Percentiles rank a stretch among this genome's conserved stretches.
Evolutionary conservation across 1,140 invertebrate species (phyloP).

Genomic region (Rhopalosiphum padi): DNA sequence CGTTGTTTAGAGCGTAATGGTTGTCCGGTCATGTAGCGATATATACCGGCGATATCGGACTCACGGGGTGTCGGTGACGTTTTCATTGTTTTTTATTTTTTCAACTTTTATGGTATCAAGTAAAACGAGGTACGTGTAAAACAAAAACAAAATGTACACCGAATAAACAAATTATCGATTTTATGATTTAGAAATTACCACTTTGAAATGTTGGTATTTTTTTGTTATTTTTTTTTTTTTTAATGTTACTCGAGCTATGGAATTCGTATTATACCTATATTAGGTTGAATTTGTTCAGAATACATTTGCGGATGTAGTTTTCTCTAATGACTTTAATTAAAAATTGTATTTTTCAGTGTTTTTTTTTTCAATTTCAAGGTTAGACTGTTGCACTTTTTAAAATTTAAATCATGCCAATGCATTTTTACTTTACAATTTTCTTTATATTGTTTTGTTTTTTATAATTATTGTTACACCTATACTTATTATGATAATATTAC

Average conservation of each 20-base stretch:
- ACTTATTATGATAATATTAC: not conserved
- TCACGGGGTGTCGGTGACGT: not conserved
- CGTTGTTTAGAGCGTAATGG: not conserved
- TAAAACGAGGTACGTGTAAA: too few species aligned
- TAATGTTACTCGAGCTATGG: not conserved
- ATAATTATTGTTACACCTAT: not conserved
- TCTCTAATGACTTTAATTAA: not conserved
- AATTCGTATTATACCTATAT: not conserved
- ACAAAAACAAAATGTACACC: not conserved
- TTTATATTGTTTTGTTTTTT: not conserved
- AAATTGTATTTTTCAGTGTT: not conserved
- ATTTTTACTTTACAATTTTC: not conserved
- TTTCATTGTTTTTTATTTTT: not conserved
- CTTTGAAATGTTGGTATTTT: not conserved
- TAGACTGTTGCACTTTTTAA: slow-evolving; percentile 1
- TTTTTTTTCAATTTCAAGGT: not conserved
- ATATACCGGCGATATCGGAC: not conserved
- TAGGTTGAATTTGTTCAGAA: not conserved
- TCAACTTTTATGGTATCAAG: too few species aligned
- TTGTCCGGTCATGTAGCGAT: not conserved
- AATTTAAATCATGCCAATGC: not conserved
- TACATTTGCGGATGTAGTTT: not conserved
- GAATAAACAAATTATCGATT: not conserved
- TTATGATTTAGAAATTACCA: not conserved
- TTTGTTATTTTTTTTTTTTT: not conserved